Conservation (phyloP, 1,140 invertebrate genomes). For the Ceratoteleas bidentatus region DNA sequence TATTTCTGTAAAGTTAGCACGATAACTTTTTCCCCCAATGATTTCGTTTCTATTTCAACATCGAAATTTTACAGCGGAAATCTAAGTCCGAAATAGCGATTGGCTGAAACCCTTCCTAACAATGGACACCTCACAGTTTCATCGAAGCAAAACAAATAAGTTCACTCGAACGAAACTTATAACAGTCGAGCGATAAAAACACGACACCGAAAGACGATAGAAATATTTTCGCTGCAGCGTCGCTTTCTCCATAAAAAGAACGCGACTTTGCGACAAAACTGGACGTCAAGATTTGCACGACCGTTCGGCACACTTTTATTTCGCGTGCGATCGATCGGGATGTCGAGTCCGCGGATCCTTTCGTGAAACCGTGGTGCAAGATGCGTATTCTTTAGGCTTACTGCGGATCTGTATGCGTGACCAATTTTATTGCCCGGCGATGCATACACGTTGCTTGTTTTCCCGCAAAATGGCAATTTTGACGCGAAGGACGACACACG, state of each 20-base stretch:
- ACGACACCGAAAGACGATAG: background rate
- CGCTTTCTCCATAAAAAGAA: constrained; percentile 8
- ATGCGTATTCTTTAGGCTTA: constrained; percentile 47
- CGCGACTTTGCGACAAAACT: constrained; percentile 3
- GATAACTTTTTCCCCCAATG: too few species aligned
- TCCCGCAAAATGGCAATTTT: constrained; percentile 66
- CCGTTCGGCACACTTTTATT: constrained; percentile 21
- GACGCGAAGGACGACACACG: constrained; percentile 67
- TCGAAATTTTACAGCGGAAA: too few species aligned
- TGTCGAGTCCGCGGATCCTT: constrained; percentile 20
- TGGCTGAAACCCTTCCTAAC: too few species aligned
- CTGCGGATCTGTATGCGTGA: constrained; percentile 47
- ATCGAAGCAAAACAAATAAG: background rate
- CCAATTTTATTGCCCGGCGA: constrained; percentile 59
- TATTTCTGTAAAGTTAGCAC: too few species aligned
- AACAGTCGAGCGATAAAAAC: too few species aligned
- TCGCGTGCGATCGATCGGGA: constrained; percentile 30
- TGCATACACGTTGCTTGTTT: constrained; percentile 44
- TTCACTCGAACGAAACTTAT: too few species aligned
- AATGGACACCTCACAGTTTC: background rate
- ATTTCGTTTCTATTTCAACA: too few species aligned
- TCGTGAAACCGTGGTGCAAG: constrained; percentile 5
- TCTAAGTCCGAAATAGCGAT: too few species aligned
- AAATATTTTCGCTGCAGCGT: background rate
- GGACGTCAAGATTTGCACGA: constrained; percentile 21